Conservation (phyloP, 2,797 vertebrate species). For the Trachops cirrhosus region DNA sequence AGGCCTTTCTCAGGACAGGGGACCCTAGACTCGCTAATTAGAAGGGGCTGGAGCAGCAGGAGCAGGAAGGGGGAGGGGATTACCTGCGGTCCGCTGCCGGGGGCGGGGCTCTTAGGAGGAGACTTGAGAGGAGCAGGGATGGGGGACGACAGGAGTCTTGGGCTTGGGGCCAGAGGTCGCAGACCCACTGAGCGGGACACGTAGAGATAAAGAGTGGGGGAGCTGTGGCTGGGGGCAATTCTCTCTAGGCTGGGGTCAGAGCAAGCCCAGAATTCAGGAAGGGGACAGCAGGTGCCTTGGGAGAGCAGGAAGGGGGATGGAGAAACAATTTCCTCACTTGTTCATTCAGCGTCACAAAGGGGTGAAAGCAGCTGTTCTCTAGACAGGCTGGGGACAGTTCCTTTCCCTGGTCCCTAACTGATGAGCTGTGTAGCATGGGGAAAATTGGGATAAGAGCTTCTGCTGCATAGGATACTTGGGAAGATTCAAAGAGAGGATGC, state of each 20-base stretch:
- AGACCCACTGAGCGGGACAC: not conserved
- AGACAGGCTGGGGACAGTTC: not conserved
- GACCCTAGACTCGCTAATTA: not conserved
- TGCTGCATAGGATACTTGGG: not conserved
- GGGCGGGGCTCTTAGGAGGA: not conserved
- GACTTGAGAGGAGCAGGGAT: not conserved
- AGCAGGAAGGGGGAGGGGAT: not conserved
- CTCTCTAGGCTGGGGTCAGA: not conserved
- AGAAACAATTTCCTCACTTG: not conserved
- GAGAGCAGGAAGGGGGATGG: not conserved
- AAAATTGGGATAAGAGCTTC: not conserved
- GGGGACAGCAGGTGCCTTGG: constrained; percentile 8
- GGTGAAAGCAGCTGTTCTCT: not conserved
- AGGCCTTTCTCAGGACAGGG: not conserved
- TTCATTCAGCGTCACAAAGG: not conserved
- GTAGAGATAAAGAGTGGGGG: not conserved
- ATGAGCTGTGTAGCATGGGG: not conserved
- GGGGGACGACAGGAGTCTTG: not conserved
- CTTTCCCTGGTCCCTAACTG: not conserved
- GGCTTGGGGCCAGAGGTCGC: not conserved
- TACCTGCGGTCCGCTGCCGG: not conserved
- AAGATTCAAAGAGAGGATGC: not conserved
- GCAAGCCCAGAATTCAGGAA: constrained; percentile 9
- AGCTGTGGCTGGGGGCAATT: not conserved
- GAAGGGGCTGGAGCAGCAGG: not conserved